Evolutionary conservation across 35 echinoderm and acorn worm genomes (phyloP).

Genomic region (Apostichopus japonicus): DNA sequence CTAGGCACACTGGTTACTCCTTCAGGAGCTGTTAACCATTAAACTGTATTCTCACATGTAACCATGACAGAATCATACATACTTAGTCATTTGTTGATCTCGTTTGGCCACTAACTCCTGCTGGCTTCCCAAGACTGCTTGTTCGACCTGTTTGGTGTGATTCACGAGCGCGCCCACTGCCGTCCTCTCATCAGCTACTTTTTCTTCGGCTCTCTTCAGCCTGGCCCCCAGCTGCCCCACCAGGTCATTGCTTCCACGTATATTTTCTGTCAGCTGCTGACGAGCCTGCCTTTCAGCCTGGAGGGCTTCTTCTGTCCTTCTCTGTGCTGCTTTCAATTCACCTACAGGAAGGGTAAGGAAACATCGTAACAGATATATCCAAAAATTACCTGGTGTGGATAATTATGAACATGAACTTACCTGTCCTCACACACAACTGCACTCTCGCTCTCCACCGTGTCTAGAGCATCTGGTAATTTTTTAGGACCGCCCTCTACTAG

Average conservation of each 20-base stretch:
- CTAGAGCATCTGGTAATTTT: no score
- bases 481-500: no score
- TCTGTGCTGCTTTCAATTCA: constrained; percentile 88
- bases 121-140: constrained; percentile 94
- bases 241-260: constrained; percentile 95
- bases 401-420: no score
- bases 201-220: constrained; percentile 93
- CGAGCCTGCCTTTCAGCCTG: constrained; percentile 72
- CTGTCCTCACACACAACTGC: no score
- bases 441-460: no score
- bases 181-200: constrained; percentile 90
- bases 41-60: no score
- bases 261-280: constrained; percentile 91
- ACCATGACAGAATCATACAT: constrained; percentile 20
- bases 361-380: no score
- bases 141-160: constrained; percentile 99
- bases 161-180: constrained; percentile 96
- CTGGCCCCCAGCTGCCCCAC: constrained; percentile 96
- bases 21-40: no score
- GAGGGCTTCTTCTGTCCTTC: constrained; percentile 78
- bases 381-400: no score
- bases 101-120: constrained; percentile 90
- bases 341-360: constrained; percentile 41
- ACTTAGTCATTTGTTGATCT: constrained; percentile 94
- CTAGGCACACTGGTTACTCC: no score